phyloP scores from a whole-genome alignment of 2,797 vertebrate species.

The Clarias laeviceps region DNA sequence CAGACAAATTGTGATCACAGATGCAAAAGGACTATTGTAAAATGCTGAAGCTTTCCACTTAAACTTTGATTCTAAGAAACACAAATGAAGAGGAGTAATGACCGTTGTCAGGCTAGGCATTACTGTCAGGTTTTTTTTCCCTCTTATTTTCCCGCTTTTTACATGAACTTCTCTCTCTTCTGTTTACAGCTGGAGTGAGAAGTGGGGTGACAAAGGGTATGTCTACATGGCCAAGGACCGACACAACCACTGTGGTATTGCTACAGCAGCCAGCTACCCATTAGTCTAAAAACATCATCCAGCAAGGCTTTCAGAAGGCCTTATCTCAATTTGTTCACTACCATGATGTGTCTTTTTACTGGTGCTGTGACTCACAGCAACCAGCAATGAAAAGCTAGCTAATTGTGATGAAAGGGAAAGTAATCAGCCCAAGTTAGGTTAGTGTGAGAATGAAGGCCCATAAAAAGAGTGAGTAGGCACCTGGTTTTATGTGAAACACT shows the following conservation, averaged over 20 bases:
- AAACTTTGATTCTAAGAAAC: not conserved
- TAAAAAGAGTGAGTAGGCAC: constrained; percentile 31
- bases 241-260: constrained; percentile 92
- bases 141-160: rapidly evolving
- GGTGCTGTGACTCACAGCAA: constrained; percentile 12
- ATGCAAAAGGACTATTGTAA: no score
- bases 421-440: constrained; percentile 33
- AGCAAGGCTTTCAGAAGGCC: constrained; percentile 33
- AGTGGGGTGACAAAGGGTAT: constrained; percentile 88
- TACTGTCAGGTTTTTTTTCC: not conserved
- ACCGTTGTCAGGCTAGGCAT: not conserved
- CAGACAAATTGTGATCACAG: no score
- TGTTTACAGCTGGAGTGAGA: constrained; percentile 85
- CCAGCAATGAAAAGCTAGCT: constrained; percentile 15
- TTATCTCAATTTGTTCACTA: constrained; percentile 8
- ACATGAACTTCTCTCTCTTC: not conserved
- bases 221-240: constrained; percentile 88
- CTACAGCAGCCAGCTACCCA: constrained; percentile 91
- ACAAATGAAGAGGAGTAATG: not conserved
- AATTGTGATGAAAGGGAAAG: not conserved
- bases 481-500: constrained; percentile 56
- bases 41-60: not conserved
- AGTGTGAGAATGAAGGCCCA: not conserved
- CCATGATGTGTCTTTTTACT: constrained; percentile 1
- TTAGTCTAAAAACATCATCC: constrained; percentile 70